phyloP scores from a whole-genome alignment of 2,888 invertebrate species.

The Galeopsomyia nigrocyanea region DNA sequence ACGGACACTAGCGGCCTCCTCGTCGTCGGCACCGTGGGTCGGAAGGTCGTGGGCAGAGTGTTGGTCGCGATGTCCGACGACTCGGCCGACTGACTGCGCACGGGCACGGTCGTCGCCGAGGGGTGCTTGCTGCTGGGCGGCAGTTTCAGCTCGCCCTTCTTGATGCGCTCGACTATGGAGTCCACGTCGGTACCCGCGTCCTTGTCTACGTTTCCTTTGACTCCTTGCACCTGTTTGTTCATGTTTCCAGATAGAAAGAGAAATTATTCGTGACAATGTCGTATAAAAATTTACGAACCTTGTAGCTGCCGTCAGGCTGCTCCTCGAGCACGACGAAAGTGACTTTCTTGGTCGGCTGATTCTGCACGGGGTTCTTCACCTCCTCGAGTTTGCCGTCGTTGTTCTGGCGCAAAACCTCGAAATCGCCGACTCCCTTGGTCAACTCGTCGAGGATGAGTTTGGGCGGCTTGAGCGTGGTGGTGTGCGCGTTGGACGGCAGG shows the following conservation, averaged over 20 bases:
- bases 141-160: conserved; percentile 84
- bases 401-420: conserved; percentile 83
- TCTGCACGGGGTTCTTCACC: conserved; percentile 74
- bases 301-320: conserved; percentile 86
- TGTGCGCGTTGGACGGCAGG: conserved; percentile 65
- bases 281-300: conserved; percentile 71
- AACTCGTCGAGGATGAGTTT: conserved; percentile 81
- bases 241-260: too few relatives aligned
- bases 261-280: too few relatives aligned
- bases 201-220: conserved; percentile 81
- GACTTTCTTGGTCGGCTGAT: conserved; percentile 81
- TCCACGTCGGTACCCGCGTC: conserved; percentile 81
- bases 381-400: conserved; percentile 81
- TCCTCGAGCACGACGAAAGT: conserved; percentile 90
- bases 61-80: conserved; percentile 34
- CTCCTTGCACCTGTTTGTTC: conserved; percentile 77
- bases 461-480: conserved; percentile 76
- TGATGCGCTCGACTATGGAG: conserved; percentile 83
- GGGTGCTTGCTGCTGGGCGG: conserved; percentile 72
- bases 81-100: conserved; percentile 24
- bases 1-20: conserved; percentile 57
- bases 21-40: conserved; percentile 15
- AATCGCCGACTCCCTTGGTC: conserved; percentile 84
- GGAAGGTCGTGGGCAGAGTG: conserved; percentile 52
- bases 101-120: conserved; percentile 12